Evolutionary conservation across 1,140 invertebrate species (phyloP), one percentile per base, ranked within the genome.

Genomic region (Scaptomyza hsui): DNA sequence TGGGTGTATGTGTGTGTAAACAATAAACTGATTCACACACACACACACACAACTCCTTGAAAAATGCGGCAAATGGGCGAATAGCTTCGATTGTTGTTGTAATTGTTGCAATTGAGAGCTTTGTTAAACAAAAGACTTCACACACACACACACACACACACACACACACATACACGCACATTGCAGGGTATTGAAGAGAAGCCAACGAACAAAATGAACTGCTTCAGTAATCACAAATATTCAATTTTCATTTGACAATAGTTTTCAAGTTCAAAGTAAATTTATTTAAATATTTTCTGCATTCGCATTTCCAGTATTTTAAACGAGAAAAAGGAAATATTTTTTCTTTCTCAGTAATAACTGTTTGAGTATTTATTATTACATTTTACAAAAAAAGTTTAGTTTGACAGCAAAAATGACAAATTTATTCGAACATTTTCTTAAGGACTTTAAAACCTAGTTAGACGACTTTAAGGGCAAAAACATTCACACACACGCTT

Each of bases 61-160:
- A 72, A 68, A 65, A 48, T 52, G 47, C 39, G 37, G 41, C 63
- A 73, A 86, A 73, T 75, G 81, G 60, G 63, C 68, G 76, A 61
- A 75, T 61, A 47, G 67, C 67, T 48, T 53, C 35, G 62, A 82
- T 86, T 86, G 77, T 85, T 86, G 73, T 65, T 81, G 82, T 86
- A 86, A 86, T 88, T 86, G 81, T 86, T 78, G 81, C 81, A 80
- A 86, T 86, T 75, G 81, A 86, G 81, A 86, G 82, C 78, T 59
- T 72, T 75, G 74, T 57, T 49, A 59, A 75, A 86, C 81, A 86
- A 86, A 67, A 68, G 75, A 53, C 47, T 16, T 49, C 42, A 13
- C 41, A 16, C 10, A 74, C 32, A 56, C 53, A 44, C 42, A 35
- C 16, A 26, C 13, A 19, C n/a, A 37, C 44, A 21, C 57, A 32